Base-by-base conservation (phyloP, 1,140 invertebrate species). In the Scylla paramamosain region DNA sequence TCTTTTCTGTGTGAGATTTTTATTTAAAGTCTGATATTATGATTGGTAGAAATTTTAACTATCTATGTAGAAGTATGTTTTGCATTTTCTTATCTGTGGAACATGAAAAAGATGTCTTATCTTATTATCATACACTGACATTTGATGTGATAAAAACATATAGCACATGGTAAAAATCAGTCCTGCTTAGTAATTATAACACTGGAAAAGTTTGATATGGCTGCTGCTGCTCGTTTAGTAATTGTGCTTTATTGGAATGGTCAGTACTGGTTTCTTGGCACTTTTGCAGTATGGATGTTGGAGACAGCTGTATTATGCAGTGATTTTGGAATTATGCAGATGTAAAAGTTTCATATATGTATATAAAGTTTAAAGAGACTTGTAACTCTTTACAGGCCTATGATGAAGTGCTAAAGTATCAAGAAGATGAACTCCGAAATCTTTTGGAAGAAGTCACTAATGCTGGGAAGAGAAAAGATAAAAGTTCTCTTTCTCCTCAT, bases 341-440 rank as follows among this genome's bases (percentile, higher is more conserved):
- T 39, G 39, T 39, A 39, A 39, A 39, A 39, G 39, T 6, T 39
- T 39, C 6, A 7, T n/a, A 77, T 25, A 77, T 77, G 20, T 77
- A 77, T 2, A n/a, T 20, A 77, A 77, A 20, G n/a, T 77, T n/a
- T 77, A n/a, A 77, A 2, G n/a, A 77, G 25, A 7, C n/a, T 59
- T 25, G 7, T 77, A 14, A n/a, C 84, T 88, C 84, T n/a, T 31
- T 52, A 25, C 90, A 95, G 95, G 95, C 95, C 29, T 95, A 95
- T 94, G 93, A 95, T 91, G 93, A 94, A 92, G 95, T 95, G 84
- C 93, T 93, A 45, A 95, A 94, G 31, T 95, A 94, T 29, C 67
- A 94, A 87, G 95, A 95, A 88, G 93, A 91, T 32, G 95, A 91
- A 20, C 83, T 95, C 20, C 94, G 93, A 67, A 95, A 84, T 67